Base-by-base conservation (phyloP, 2,797 vertebrate genomes). In the Enteromius unitaeniatus region DNA sequence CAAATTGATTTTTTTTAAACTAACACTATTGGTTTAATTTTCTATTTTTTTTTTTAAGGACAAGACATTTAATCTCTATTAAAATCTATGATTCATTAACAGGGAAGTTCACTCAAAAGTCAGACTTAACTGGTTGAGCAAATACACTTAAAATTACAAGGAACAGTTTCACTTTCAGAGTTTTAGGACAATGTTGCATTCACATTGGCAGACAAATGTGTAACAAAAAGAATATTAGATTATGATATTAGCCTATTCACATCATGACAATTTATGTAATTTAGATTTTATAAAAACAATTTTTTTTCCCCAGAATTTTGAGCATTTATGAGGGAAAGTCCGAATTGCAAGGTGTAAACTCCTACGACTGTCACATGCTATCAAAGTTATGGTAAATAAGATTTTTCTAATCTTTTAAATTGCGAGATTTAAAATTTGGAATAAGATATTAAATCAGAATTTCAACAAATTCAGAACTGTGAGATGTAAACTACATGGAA, bases 1-100 rank as follows among this genome's bases (percentile, higher is more conserved):
- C 55, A 58, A 31, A 81, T 40, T 14, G 34, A 72, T 45, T 53
- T 6, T 45, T 58, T 49, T 69, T 28, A 62, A 34, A 80, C 31
- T 37, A 23, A 69, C 3, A 40, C 37, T 51, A 40, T 26, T 67
- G 13, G 21, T 37, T 51, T 47, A 64, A 13, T 76, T 42, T 51
- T 76, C 34, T 40, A 34, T n/a, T 34, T 34, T 5, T 34, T 34
- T 31, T 34, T 34, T 34, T 34, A 34, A 34, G 34, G 34, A 34
- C 34, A 34, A 65, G 2, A 31, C 31, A 31, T 31, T 31, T 31
- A 31, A 31, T 37, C 17, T 65, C 28, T 34, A 37, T 65, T 19
- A 62, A 51, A 19, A 51, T 17, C 3, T 47, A 21, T 26, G 15
- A 65, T 31, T 65, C 62, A 28, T 28, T 34, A 34, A 60, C 23